Evolutionary conservation across 1,140 invertebrate species (phyloP).

Genomic region (Calliphora vicina): DNA sequence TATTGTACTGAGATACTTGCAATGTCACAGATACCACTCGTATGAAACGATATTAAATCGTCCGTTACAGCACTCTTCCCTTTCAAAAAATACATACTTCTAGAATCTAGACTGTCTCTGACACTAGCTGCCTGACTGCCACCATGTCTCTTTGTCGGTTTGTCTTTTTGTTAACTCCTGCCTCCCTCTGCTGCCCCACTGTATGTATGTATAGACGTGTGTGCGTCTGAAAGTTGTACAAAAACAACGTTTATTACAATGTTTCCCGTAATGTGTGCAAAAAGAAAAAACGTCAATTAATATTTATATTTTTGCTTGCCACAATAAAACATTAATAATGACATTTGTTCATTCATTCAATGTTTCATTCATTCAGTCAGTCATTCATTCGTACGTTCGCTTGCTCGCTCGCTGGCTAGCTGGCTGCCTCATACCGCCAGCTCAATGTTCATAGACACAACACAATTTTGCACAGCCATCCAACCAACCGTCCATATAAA

Average conservation of each 20-base stretch:
- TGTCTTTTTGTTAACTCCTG: not conserved
- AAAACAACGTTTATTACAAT: not conserved
- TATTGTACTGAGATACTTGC: not conserved
- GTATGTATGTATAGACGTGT: not conserved
- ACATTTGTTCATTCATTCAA: conserved; percentile 6
- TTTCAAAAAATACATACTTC: not conserved
- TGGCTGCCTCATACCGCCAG: too few species aligned
- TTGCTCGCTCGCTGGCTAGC: too few species aligned
- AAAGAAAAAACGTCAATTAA: conserved; percentile 23
- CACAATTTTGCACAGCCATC: too few species aligned
- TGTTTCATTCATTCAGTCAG: not conserved
- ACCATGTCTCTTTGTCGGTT: not conserved
- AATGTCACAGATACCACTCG: not conserved
- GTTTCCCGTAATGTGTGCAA: not conserved
- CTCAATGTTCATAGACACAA: too few species aligned
- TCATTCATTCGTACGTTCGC: too few species aligned
- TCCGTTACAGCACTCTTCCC: not conserved
- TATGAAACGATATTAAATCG: not conserved
- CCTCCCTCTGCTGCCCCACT: not conserved
- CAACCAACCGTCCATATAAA: too few species aligned
- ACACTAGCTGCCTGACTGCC: too few species aligned
- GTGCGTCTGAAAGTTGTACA: not conserved
- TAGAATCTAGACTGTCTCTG: not conserved
- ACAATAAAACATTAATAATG: conserved; percentile 26
- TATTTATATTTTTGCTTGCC: conserved; percentile 28